Evolutionary conservation across 2,797 vertebrate genomes (phyloP).

Genomic region (Pangasius larnaudii): DNA sequence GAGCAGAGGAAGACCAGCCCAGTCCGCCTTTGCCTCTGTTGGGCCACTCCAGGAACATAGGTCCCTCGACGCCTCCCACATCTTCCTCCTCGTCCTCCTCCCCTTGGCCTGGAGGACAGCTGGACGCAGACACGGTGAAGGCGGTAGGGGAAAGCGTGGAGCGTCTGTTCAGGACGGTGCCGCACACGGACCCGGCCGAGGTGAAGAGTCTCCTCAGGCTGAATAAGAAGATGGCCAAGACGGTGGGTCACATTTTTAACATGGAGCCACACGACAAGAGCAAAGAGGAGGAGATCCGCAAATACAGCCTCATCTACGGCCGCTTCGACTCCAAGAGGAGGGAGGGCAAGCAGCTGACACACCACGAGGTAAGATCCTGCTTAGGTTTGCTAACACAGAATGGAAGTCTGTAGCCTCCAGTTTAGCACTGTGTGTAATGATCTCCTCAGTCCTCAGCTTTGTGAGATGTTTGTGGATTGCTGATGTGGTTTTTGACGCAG

Average conservation of each 20-base stretch:
- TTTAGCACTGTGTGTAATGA: too few relatives aligned
- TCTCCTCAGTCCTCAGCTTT: background rate
- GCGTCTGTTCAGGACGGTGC: constrained; percentile 85
- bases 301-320: constrained; percentile 95
- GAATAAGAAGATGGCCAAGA: constrained; percentile 94
- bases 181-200: constrained; percentile 82
- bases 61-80: constrained; percentile 71
- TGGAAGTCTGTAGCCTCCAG: background rate
- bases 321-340: constrained; percentile 93
- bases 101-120: constrained; percentile 77
- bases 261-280: constrained; percentile 85
- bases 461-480: background rate
- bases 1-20: constrained; percentile 80
- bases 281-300: constrained; percentile 93
- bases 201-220: constrained; percentile 87
- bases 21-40: constrained; percentile 68
- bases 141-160: constrained; percentile 90
- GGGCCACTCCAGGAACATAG: constrained; percentile 63
- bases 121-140: constrained; percentile 85
- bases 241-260: constrained; percentile 93
- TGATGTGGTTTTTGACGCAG: background rate
- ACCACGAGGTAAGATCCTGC: constrained; percentile 85
- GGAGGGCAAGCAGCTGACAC: constrained; percentile 92
- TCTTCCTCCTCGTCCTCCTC: constrained; percentile 68
- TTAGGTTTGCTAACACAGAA: background rate